phyloP scores from a whole-genome alignment of 2,113 vertebrate genomes.

The Eulemur macaco region DNA sequence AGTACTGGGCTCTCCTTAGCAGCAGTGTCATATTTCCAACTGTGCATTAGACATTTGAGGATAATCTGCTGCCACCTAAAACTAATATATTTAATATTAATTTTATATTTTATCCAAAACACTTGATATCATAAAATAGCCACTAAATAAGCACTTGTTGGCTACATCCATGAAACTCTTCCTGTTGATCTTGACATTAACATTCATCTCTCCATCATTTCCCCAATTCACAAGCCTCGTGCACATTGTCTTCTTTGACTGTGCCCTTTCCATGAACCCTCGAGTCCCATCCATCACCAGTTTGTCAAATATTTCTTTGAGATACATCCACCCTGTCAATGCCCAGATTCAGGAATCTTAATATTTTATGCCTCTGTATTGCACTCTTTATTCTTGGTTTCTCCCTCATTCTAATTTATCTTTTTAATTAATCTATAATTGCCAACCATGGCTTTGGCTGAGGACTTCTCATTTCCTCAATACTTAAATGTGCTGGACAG shows the following conservation, averaged over 20 bases:
- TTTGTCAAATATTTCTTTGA: constrained; percentile 45
- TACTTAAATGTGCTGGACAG: not conserved
- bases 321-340: constrained; percentile 4
- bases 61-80: not conserved
- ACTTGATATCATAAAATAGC: not conserved
- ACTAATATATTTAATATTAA: not conserved
- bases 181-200: not conserved
- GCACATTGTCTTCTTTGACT: not conserved
- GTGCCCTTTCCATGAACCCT: not conserved
- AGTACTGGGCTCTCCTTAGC: not conserved
- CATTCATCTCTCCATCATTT: not conserved
- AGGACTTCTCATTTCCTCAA: not conserved
- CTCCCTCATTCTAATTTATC: not conserved
- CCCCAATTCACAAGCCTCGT: not conserved
- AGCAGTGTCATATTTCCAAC: not conserved
- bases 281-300: not conserved
- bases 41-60: not conserved
- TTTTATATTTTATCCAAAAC: not conserved
- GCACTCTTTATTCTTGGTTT: not conserved
- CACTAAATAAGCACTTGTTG: not conserved
- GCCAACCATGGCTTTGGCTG: not conserved
- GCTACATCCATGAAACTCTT: not conserved
- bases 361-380: not conserved
- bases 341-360: not conserved
- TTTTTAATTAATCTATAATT: constrained; percentile 11